Evolutionary conservation across 1,140 invertebrate species (phyloP), one percentile per base, ranked within the genome.

Genomic region (Drosophila sproati): DNA sequence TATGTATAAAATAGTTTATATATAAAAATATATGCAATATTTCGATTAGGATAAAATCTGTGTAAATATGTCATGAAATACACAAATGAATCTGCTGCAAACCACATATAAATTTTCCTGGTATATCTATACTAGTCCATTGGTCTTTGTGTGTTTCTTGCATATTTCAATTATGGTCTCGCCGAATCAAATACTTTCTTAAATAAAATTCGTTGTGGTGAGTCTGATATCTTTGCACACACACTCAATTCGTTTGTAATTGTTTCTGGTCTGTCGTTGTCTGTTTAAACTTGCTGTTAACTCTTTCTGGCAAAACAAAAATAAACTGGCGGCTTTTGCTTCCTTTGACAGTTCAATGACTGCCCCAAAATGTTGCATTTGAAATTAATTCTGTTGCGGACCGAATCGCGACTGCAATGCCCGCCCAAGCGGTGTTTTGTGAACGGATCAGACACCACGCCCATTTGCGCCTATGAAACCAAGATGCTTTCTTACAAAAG

Each of bases 311-410:
- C n/a, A 20, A 39, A 5, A 28, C n/a, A 48, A 32, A 10, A 63
- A 55, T 34, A 55, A 41, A 41, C 41, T 55, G 34, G 20, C 51
- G 51, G 50, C 60, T 64, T 71, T 47, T 35, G 51, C 51, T 37
- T 48, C 52, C 32, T 55, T 63, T 71, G 68, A 64, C 60, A 64
- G 68, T 64, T 64, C 41, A 47, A 39, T 37, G 60, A 56, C 68
- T 71, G 68, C 68, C 35, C n/a, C 50, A 70, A 35, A 71, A 54
- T 48, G 68, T 48, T 54, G 59, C 59, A 70, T 50, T 69, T 61
- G 10, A 70, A 62, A 52, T 54, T 45, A 37, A 37, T 60, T 60
- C 31, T 51, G 56, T 3, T 47, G 45, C n/a, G 41, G 3, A 32
- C 31, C 63, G 54, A 55, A 28, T 35, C 8, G 43, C 43, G 57